Conservation (phyloP, 2,113 vertebrate genomes). For the Phycodurus eques region DNA sequence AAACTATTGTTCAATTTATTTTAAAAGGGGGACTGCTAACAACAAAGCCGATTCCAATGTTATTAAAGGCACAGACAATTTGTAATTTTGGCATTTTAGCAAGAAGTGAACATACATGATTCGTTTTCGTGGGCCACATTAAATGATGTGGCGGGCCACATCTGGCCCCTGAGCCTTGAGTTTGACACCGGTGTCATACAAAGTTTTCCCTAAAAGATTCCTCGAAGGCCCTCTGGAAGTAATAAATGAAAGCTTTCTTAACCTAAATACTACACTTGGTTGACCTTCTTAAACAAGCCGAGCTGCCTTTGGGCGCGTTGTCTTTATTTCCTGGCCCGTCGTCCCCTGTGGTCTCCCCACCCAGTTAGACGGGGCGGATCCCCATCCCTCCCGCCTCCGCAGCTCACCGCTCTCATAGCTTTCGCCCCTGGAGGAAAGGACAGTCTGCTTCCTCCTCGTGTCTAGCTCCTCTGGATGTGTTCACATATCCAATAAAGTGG, state of each 20-base stretch:
- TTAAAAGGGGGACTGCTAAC: too few species aligned
- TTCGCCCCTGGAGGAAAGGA: constrained; percentile 37
- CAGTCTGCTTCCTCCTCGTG: constrained; percentile 23
- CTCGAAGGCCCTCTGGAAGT: constrained; percentile 13
- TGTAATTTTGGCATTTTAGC: too few species aligned
- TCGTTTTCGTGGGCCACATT: too few species aligned
- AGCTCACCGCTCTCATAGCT: constrained; percentile 12
- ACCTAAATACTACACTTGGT: constrained; percentile 45
- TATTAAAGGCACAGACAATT: too few species aligned
- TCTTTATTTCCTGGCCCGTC: constrained; percentile 64
- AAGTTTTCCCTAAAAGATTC: background rate
- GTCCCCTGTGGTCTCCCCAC: constrained; percentile 62
- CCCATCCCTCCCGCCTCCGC: constrained; percentile 34
- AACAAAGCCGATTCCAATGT: too few species aligned
- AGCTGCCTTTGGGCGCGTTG: constrained; percentile 47
- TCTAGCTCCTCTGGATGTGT: constrained; percentile 14
- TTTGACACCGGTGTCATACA: background rate
- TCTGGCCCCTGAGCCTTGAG: background rate
- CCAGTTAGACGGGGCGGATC: constrained; percentile 44
- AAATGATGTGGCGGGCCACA: too few species aligned
- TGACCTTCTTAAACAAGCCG: constrained; percentile 45
- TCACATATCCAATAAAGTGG: background rate
- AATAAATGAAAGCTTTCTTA: constrained; percentile 44
- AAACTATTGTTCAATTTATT: too few species aligned
- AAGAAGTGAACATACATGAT: too few species aligned